phyloP scores from a whole-genome alignment of 2,113 vertebrate genomes.

The Tonatia bakeri region DNA sequence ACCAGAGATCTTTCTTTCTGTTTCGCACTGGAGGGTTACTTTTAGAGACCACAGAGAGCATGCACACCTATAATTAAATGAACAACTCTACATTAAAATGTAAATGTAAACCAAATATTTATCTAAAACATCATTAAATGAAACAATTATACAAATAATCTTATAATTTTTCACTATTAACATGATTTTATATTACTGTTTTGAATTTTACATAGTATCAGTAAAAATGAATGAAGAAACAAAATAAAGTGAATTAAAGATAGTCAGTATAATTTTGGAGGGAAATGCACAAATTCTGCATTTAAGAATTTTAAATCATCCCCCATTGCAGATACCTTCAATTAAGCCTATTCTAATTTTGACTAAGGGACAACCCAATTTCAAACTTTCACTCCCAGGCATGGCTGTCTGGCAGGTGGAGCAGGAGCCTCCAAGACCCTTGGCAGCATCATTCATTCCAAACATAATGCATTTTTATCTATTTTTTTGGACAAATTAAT shows the following conservation, averaged over 20 bases:
- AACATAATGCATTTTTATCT: constrained; percentile 21
- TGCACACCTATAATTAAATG: neutral
- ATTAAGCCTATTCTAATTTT: constrained; percentile 57
- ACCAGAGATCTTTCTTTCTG: neutral
- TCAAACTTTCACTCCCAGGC: constrained; percentile 33
- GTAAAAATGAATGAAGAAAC: neutral
- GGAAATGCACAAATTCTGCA: constrained; percentile 10
- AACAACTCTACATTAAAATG: neutral
- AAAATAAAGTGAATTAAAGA: neutral
- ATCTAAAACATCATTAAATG: neutral
- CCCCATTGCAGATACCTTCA: constrained; percentile 12
- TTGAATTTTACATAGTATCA: neutral
- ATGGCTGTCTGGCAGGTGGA: constrained; percentile 42
- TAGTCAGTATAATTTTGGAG: neutral
- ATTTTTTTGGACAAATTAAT: too few species aligned
- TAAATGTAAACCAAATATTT: constrained; percentile 12
- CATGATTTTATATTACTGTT: neutral
- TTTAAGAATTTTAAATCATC: constrained; percentile 33
- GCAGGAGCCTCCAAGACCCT: constrained; percentile 13
- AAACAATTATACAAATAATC: neutral
- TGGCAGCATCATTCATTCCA: neutral
- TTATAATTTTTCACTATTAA: neutral
- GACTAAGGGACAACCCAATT: constrained; percentile 36
- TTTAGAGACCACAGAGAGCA: neutral
- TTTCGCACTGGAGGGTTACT: neutral